Base-by-base conservation (phyloP, 2,888 invertebrate species). In the Parascotia fuliginaria region DNA sequence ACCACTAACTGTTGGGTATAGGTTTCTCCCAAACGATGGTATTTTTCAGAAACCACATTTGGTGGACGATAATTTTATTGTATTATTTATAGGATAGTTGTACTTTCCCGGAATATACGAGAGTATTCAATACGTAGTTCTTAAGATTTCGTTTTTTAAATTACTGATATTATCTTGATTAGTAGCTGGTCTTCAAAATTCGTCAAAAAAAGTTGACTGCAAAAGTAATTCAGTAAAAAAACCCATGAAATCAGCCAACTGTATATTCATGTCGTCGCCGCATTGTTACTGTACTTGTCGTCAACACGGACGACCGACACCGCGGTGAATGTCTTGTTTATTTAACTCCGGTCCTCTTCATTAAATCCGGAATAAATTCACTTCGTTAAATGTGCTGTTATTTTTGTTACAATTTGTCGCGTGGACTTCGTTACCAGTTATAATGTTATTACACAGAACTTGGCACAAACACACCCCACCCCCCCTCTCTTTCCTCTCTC, bases 391-490 rank as follows among this genome's bases (percentile, higher is more conserved):
- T 52, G 31, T 42, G 32, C 39, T 39, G 42, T 47, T 50, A 51
- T 52, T 64, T 55, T 54, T 55, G 27, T 58, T 42, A 40, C 47
- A 13, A 44, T 31, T 37, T 28, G 13, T 40, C 48, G 42, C 19
- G 15, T 33, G 52, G 50, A 48, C 61, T 53, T 67, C 59, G 53
- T 67, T 53, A 58, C n/a, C 41, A 53, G 51, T 49, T 38, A 53
- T 58, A 61, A 56, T 43, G 45, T 53, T 45, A 65, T 65, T 54
- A 46, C 29, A 15, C 29, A 34, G 15, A 45, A 47, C 34, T 46
- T 28, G 28, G 28, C 44, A 29, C 33, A 32, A 32, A 37, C 11
- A 22, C 22, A 15, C 7, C 15, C 13, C 24, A 0, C 16, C 14
- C 5, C 24, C n/a, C 9, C 39, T 40, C 22, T 36, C 46, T 45